Evolutionary conservation across 2,113 vertebrate genomes (phyloP).

Genomic region (Mungos mungo): DNA sequence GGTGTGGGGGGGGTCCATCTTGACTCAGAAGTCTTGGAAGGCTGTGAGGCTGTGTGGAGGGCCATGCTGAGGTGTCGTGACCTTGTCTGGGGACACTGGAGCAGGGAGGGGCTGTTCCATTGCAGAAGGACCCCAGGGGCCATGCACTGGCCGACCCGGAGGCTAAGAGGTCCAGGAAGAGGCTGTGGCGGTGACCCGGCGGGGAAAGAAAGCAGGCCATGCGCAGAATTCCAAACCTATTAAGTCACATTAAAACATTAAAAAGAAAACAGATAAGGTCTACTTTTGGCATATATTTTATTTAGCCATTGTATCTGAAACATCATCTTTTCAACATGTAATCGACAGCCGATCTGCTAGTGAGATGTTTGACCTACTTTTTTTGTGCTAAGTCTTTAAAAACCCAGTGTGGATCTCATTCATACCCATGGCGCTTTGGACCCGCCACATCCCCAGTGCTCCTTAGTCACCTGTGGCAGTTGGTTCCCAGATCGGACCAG

Average conservation of each 20-base stretch:
- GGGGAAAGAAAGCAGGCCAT: neutral
- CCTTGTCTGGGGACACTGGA: neutral
- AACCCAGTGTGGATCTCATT: neutral
- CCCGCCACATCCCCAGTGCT: neutral
- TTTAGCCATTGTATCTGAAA: neutral
- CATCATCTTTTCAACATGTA: neutral
- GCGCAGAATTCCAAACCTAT: neutral
- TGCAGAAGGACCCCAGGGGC: neutral
- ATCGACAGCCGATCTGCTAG: neutral
- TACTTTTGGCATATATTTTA: neutral
- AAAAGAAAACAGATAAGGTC: neutral
- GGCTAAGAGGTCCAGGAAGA: neutral
- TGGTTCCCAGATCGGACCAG: neutral
- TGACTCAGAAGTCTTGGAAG: neutral
- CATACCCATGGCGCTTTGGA: rapidly evolving
- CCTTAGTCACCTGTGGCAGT: neutral
- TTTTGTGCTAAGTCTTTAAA: neutral
- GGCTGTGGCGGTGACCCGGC: rapidly evolving
- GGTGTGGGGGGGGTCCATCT: neutral
- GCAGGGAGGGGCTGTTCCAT: neutral
- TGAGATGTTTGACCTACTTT: neutral
- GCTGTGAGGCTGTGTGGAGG: rapidly evolving
- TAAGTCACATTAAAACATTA: neutral
- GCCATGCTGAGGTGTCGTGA: neutral
- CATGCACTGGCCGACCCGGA: rapidly evolving